Conservation (phyloP, 2,797 vertebrate genomes). For the Sebastes paucispinis region DNA sequence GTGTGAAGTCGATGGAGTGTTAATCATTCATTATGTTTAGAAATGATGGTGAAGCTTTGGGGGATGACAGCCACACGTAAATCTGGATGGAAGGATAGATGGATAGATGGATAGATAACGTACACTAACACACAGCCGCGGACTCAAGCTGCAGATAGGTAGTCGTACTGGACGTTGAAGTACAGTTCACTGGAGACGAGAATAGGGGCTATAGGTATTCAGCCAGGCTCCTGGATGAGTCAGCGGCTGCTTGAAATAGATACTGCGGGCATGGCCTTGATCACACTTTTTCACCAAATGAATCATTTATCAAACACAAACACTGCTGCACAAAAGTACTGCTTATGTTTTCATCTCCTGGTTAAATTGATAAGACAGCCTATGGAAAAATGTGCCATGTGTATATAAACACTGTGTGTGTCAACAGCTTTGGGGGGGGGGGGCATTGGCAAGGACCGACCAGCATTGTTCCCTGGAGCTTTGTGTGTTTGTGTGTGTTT, state of each 20-base stretch:
- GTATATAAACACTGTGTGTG: conserved; percentile 67
- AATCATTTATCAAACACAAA: conserved; percentile 81
- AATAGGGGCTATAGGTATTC: conserved; percentile 62
- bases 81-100: neutral
- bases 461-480: conserved; percentile 71
- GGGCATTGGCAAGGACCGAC: conserved; percentile 62
- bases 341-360: conserved; percentile 74
- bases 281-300: conserved; percentile 76
- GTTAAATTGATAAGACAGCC: conserved; percentile 76
- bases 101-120: neutral
- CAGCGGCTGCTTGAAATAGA: conserved; percentile 78
- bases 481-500: conserved; percentile 65
- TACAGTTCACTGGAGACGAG: conserved; percentile 58
- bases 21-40: neutral
- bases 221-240: conserved; percentile 68
- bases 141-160: neutral
- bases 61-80: neutral
- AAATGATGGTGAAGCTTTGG: neutral
- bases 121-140: neutral
- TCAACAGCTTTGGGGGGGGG: conserved; percentile 58
- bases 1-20: neutral
- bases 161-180: conserved; percentile 26
- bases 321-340: conserved; percentile 57
- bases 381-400: conserved; percentile 66
- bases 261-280: conserved; percentile 74